phyloP scores from a whole-genome alignment of 2,797 vertebrate genomes.

The Rhadinocentrus ornatus region DNA sequence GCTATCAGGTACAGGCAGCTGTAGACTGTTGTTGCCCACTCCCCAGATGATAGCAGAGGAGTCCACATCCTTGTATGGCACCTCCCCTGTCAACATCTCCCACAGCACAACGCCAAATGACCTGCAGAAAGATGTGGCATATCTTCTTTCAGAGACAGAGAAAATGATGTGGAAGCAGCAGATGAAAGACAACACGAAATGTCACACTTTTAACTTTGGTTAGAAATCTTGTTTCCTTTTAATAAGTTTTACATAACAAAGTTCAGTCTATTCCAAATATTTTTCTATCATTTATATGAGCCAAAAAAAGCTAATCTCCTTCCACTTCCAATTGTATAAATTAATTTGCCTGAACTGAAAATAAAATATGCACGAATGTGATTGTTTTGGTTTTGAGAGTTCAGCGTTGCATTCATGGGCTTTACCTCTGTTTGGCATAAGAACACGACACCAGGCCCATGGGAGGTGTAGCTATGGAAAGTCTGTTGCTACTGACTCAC shows the following conservation, averaged over 20 bases:
- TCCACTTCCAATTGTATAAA: not conserved
- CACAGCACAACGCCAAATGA: conserved; percentile 97
- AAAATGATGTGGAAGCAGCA: conserved; percentile 16
- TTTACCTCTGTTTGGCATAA: conserved; percentile 23
- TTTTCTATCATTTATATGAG: not conserved
- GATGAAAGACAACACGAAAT: conserved; percentile 32
- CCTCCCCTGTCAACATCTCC: conserved; percentile 96
- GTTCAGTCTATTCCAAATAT: not conserved
- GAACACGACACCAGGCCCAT: conserved; percentile 17
- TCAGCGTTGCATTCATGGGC: conserved; percentile 12
- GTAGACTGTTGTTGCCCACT: conserved; percentile 97
- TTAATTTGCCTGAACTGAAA: not conserved
- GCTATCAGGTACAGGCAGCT: conserved; percentile 93
- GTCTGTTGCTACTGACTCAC: conserved; percentile 63
- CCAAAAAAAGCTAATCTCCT: not conserved
- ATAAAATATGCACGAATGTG: not conserved
- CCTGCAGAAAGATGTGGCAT: conserved; percentile 75
- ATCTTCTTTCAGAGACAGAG: conserved; percentile 14
- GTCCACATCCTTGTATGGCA: conserved; percentile 97
- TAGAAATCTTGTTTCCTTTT: conserved; percentile 10
- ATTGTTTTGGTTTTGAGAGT: not conserved
- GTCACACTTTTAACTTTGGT: conserved; percentile 21
- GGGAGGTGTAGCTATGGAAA: conserved; percentile 63
- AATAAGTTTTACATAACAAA: conserved; percentile 6
- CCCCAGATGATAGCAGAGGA: conserved; percentile 99